A percentile compares a stretch with the other conserved stretches of the same genome.
These are phyloP conservation scores for Bugula neritina DNA, from an alignment of 2,888 invertebrate species.

Conservation along the genomic window DNA sequence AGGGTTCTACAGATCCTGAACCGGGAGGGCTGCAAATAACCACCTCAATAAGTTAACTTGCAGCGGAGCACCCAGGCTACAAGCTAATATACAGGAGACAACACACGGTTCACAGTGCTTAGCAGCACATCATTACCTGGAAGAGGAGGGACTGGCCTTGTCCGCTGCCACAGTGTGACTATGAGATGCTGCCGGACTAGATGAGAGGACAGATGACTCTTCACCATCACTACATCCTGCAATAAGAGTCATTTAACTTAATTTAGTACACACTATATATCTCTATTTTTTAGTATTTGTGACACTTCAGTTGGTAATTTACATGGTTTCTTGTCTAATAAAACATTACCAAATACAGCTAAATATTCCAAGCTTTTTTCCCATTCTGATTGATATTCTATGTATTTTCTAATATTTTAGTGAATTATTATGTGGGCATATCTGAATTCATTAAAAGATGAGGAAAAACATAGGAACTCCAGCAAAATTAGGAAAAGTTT, in stretches of 20 bases:
- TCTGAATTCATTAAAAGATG: too few species aligned
- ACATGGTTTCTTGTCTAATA: too few species aligned
- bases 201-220: background rate
- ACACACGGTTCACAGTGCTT: too few species aligned
- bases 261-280: background rate
- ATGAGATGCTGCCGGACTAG: constrained; percentile 4
- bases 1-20: background rate
- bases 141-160: too few species aligned
- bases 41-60: too few species aligned
- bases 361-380: background rate
- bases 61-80: too few species aligned
- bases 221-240: constrained; percentile 16
- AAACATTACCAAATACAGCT: background rate
- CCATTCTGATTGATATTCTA: background rate
- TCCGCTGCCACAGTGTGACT: too few species aligned
- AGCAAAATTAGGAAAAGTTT: background rate
- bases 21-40: constrained; percentile 7
- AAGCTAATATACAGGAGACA: too few species aligned
- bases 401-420: too few species aligned
- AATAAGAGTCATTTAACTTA: background rate
- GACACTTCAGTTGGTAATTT: too few species aligned
- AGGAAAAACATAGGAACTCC: background rate
- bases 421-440: too few species aligned
- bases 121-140: too few species aligned
- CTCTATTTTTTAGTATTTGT: background rate